Base-by-base conservation (phyloP, 2,113 vertebrate species). In the Hippocampus abdominalis region DNA sequence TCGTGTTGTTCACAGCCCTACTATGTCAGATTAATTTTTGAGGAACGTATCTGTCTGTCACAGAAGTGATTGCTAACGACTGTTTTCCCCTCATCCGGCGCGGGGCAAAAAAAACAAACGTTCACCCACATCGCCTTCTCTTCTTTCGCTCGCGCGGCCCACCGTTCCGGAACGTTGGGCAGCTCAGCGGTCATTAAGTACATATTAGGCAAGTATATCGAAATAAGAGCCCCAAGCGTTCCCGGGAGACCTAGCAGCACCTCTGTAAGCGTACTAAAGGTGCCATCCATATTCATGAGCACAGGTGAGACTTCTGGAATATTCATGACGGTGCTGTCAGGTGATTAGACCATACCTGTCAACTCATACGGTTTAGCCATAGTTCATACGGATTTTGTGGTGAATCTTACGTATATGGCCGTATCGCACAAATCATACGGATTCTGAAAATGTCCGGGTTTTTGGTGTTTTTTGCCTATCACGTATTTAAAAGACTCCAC, bases 401-500 rank as follows among this genome's bases (percentile, higher is more conserved):
- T n/a, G n/a, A n/a, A n/a, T n/a, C n/a, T n/a, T n/a, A n/a, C n/a
- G n/a, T n/a, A n/a, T n/a, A n/a, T n/a, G n/a, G n/a, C n/a, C n/a
- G n/a, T n/a, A n/a, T n/a, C n/a, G n/a, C n/a, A n/a, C n/a, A n/a
- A n/a, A n/a, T n/a, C n/a, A n/a, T n/a, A n/a, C n/a, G n/a, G n/a
- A n/a, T n/a, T n/a, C n/a, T n/a, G n/a, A n/a, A n/a, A n/a, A n/a
- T n/a, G n/a, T n/a, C n/a, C n/a, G n/a, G n/a, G n/a, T n/a, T n/a
- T n/a, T n/a, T n/a, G n/a, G n/a, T n/a, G n/a, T n/a, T n/a, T n/a
- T n/a, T n/a, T n/a, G n/a, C 63, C 63, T 13, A 27, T 16, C 63
- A 27, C 42, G 63, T 64, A 64, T 64, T 36, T 64, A 64, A 64
- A 64, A 64, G 63, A 18, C 42, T 46, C 63, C 63, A 27, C 23